These are phyloP conservation scores for Andrena flavipes DNA, from an alignment of 2,888 invertebrate genomes.

Conservation along the genomic window DNA sequence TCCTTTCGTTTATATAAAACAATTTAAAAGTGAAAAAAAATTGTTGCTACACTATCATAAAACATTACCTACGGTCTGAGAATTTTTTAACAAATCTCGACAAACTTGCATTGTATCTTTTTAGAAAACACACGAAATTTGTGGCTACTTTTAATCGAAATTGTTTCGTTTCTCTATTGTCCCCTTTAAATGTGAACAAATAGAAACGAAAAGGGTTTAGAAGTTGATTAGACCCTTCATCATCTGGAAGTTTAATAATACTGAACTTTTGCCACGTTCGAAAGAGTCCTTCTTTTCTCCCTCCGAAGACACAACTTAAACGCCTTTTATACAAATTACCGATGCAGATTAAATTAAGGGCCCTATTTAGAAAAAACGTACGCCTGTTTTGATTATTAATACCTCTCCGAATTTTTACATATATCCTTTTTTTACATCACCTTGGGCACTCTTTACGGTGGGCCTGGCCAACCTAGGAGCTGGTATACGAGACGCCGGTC, in stretches of 20 bases:
- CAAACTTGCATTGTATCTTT: background rate
- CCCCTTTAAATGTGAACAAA: conserved; percentile 2
- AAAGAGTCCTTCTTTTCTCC: conserved; percentile 25
- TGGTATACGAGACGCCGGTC: conserved; percentile 83
- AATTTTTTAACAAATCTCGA: conserved; percentile 6
- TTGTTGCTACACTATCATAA: background rate
- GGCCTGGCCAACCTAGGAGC: conserved; percentile 67
- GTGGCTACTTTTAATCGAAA: background rate
- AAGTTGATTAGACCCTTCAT: conserved; percentile 29
- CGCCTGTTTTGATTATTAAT: conserved; percentile 25
- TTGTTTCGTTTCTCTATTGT: conserved; percentile 6
- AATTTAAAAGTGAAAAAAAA: conserved; percentile 12
- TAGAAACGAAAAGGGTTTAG: background rate
- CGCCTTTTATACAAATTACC: conserved; percentile 39
- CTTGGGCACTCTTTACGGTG: conserved; percentile 52
- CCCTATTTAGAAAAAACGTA: conserved; percentile 11
- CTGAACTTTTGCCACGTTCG: conserved; percentile 56
- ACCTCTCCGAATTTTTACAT: conserved; percentile 41
- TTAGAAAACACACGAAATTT: conserved; percentile 6
- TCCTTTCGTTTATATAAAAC: background rate
- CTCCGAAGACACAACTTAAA: conserved; percentile 50
- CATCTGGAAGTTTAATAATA: conserved; percentile 67
- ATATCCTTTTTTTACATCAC: conserved; percentile 58
- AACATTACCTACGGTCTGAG: background rate
- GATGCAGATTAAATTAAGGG: conserved; percentile 33